Percentiles rank a stretch among this genome's conserved stretches.
These are phyloP conservation scores for Prenolepis imparis DNA, from an alignment of 2,888 invertebrate species.

Conservation along the genomic window DNA sequence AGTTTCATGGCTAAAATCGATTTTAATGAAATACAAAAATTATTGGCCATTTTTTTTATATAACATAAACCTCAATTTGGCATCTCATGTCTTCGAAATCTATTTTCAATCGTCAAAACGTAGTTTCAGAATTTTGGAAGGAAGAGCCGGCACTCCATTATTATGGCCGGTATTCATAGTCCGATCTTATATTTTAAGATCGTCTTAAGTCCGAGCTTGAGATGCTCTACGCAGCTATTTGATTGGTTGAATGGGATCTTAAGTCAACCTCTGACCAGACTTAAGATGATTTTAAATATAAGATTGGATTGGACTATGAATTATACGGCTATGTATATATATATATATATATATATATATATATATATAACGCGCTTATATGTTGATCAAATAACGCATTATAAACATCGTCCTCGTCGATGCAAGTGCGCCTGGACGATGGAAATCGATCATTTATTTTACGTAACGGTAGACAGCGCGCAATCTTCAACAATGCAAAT, in stretches of 20 bases:
- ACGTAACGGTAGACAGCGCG: constrained; percentile 33
- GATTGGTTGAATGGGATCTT: too few species aligned
- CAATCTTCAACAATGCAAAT: constrained; percentile 19
- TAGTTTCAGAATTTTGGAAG: background rate
- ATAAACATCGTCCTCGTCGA: constrained; percentile 1
- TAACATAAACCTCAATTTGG: background rate
- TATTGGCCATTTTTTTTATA: background rate
- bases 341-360: too few species aligned
- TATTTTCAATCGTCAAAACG: background rate
- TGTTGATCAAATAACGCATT: background rate
- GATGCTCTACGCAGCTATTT: too few species aligned
- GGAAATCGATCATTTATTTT: constrained; percentile 48
- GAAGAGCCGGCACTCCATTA: background rate
- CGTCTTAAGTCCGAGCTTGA: too few species aligned
- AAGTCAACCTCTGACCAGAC: too few species aligned
- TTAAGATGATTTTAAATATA: too few species aligned
- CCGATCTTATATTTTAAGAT: too few species aligned
- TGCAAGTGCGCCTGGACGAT: background rate
- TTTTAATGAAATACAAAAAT: background rate
- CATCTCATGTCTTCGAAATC: background rate
- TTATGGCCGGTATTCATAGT: too few species aligned
- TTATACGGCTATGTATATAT: too few species aligned
- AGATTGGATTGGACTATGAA: too few species aligned
- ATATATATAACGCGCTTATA: background rate
- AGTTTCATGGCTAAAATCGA: background rate